Conservation (phyloP, 2,113 vertebrate genomes). For the Phrynocephalus versicolor region DNA sequence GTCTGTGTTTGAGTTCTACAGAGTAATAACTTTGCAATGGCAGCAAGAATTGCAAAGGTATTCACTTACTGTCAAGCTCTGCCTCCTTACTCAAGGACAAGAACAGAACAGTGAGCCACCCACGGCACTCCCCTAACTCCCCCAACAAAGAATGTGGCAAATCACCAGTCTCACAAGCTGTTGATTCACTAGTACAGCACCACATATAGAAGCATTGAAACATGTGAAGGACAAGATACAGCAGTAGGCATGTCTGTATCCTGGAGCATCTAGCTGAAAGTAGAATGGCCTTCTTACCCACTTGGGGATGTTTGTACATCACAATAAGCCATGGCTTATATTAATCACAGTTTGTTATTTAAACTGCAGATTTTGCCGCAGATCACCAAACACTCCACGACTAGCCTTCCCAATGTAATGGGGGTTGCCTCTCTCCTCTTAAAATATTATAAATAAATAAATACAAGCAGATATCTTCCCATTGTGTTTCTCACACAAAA, state of each 20-base stretch:
- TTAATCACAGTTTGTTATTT: too few species aligned
- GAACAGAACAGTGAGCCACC: not conserved
- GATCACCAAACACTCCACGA: too few species aligned
- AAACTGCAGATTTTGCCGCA: too few species aligned
- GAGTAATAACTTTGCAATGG: not conserved
- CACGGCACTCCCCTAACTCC: not conserved
- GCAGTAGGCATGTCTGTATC: not conserved
- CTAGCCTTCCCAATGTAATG: too few species aligned
- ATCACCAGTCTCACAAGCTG: not conserved
- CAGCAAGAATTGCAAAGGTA: not conserved
- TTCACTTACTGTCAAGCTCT: not conserved
- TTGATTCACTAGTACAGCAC: not conserved
- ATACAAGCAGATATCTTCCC: too few species aligned
- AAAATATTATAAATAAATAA: too few species aligned
- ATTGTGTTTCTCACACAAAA: too few species aligned
- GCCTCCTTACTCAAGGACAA: not conserved
- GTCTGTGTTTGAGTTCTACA: not conserved
- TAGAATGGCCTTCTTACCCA: not conserved
- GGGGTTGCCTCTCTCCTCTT: too few species aligned
- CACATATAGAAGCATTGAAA: not conserved
- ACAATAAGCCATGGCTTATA: not conserved
- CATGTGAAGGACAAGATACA: not conserved
- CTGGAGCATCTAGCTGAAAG: not conserved
- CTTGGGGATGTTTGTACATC: too few species aligned
- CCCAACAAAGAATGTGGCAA: not conserved